A percentile compares a stretch with the other conserved stretches of the same genome.
Evolutionary conservation across 2,888 invertebrate genomes (phyloP).

Genomic region (Drosophila rellima): DNA sequence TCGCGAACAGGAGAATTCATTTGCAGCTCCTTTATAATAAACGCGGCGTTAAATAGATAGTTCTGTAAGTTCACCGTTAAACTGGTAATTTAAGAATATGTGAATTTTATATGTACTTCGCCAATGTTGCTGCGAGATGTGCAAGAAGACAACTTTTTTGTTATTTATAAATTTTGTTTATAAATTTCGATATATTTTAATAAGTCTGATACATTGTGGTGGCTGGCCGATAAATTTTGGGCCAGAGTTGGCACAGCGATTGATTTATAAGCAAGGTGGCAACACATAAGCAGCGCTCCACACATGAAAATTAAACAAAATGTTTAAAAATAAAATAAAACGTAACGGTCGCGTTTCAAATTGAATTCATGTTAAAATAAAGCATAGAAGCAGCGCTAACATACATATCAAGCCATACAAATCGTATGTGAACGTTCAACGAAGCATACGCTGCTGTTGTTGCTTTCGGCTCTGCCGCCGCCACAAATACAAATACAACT

Average conservation of each 20-base stretch:
- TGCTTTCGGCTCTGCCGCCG: conserved; percentile 35
- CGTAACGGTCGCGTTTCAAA: conserved; percentile 59
- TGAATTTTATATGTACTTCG: conserved; percentile 22
- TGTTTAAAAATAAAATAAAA: conserved; percentile 73
- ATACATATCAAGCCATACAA: conserved; percentile 47
- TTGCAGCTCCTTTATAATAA: conserved; percentile 46
- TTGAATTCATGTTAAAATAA: conserved; percentile 42
- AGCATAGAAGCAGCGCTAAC: conserved; percentile 11
- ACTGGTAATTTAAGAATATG: conserved; percentile 27
- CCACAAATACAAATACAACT: conserved; percentile 54
- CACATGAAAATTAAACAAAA: conserved; percentile 56
- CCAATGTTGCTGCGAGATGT: conserved; percentile 6
- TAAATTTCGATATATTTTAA: conserved; percentile 46
- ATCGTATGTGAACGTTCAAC: conserved; percentile 35
- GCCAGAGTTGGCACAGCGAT: conserved; percentile 35
- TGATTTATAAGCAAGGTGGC: conserved; percentile 40
- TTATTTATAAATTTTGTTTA: conserved; percentile 60
- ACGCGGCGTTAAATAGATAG: conserved; percentile 12
- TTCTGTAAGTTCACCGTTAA: conserved; percentile 46
- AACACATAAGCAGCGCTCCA: conserved; percentile 39
- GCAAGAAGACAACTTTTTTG: conserved; percentile 34
- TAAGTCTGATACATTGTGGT: conserved; percentile 34
- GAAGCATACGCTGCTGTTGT: conserved; percentile 41
- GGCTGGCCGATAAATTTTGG: conserved; percentile 28
- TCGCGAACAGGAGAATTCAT: conserved; percentile 51